Evolutionary conservation across 1,140 invertebrate species (phyloP), one percentile per base, ranked within the genome.

Genomic region (Anastrepha obliqua): DNA sequence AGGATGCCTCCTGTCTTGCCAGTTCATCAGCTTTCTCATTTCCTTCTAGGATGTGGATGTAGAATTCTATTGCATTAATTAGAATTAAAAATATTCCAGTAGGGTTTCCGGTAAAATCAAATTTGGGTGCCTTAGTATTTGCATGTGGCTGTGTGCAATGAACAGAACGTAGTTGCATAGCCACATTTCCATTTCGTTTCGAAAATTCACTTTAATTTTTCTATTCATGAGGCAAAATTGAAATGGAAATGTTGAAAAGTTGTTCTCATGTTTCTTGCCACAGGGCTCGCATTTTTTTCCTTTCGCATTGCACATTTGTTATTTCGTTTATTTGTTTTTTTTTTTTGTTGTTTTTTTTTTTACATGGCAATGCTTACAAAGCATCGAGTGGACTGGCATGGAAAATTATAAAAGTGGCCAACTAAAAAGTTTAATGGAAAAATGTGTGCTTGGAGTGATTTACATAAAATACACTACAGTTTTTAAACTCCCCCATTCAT

Each of bases 171-270:
- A 47, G 42, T 74, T 74, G 67, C 67, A 74, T 13, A 51, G 81
- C 81, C 44, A 85, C 51, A 59, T 85, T 85, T 85, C 44, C 81
- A 85, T 85, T 85, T 86, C n/a, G 58, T 59, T 86, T 86, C 6
- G 59, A 60, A 59, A 86, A 62, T 86, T 86, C 59, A 60, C 29
- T 86, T 86, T 86, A 86, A 86, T 86, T 86, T 86, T 44, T 60
- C 13, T 86, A 86, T 86, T 86, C 85, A 86, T 86, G 59, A 86
- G 29, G 55, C 85, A 39, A 86, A 86, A 86, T 86, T 86, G 85
- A 86, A 86, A 86, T 86, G 85, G 85, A 86, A 86, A 86, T 81
- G 74, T 20, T 81, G 47, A 81, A 81, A 81, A 81, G 74, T 81
- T 81, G 44, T 55, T 81, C 47, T 29, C 74, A 55, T 81, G 74